Base-by-base conservation (phyloP, 2,797 vertebrate species). In the Brachyrhaphis roseni region DNA sequence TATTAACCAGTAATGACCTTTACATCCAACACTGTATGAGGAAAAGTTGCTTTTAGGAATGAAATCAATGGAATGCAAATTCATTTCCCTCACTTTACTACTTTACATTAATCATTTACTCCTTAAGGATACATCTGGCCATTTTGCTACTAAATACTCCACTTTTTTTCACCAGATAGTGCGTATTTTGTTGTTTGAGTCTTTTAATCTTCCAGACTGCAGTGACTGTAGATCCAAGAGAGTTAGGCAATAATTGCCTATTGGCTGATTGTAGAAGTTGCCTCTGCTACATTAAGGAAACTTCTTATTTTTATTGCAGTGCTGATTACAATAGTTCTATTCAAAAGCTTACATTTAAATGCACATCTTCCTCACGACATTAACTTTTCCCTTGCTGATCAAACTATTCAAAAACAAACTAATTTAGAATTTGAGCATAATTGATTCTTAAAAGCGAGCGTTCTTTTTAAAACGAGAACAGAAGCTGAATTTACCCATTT, bases 191-290 rank as follows among this genome's bases (percentile, higher is more conserved):
- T 43, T 72, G 70, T 59, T 47, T 55, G 43, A 62, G n/a, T 34
- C 18, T 53, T 78, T 59, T 46, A 11, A 62, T 73, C 59, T 39
- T 47, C 53, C 26, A 11, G 2, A n/a, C 59, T 64, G 28, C 57
- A 18, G 4, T 47, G 20, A 79, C n/a, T 62, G 51, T 74, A 53
- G 51, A 75, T 41, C 57, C 75, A 18, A 51, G 34, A 76, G 74
- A 75, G 39, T 72, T 34, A 16, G 57, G 1, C 1, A 2, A 47
- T 55, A 55, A 41, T 28, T 62, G 43, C 15, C 57, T 47, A 18
- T 66, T 31, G 43, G 18, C 41, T 76, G 28, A 39, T 71, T 6
- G n/a, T 23, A 47, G 28, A 47, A 12, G 0, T 23, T 64, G 26
- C 66, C 26, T 76, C 51, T 71, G 36, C 31, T 13, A 47, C 23